Evolutionary conservation across 2,888 invertebrate species (phyloP).

Genomic region (Cyclophora punctaria): DNA sequence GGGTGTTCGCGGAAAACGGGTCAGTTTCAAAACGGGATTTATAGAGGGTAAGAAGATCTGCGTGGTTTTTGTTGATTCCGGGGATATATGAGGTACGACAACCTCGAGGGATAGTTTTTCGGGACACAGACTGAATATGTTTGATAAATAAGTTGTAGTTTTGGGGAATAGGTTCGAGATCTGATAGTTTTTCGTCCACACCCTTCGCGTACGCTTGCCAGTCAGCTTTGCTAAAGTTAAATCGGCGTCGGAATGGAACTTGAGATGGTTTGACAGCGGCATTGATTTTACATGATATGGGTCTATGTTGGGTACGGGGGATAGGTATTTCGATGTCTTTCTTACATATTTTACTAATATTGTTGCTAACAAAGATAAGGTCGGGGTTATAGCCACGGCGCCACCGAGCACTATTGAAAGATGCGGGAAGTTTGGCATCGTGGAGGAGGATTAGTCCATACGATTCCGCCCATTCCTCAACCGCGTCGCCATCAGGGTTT

Average conservation of each 20-base stretch:
- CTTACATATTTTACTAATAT: neutral
- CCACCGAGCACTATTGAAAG: neutral
- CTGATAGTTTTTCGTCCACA: too few relatives aligned
- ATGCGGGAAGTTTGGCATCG: neutral
- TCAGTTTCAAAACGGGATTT: neutral
- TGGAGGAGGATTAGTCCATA: neutral
- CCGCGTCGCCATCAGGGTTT: neutral
- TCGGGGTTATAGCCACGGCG: neutral
- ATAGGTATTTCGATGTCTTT: neutral
- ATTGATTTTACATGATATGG: neutral
- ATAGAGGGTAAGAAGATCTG: too few relatives aligned
- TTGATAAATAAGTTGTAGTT: too few relatives aligned
- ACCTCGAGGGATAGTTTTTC: too few relatives aligned
- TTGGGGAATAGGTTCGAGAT: too few relatives aligned
- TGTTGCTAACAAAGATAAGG: neutral
- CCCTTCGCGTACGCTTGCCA: too few relatives aligned
- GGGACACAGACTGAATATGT: too few relatives aligned
- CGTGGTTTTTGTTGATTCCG: too few relatives aligned
- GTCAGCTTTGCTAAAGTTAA: too few relatives aligned
- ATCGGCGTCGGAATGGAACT: neutral
- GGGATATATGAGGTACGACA: too few relatives aligned
- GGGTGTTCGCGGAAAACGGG: constrained; percentile 3
- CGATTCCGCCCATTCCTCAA: neutral
- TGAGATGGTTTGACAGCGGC: neutral
- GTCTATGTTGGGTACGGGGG: neutral